Evolutionary conservation across 2,888 invertebrate genomes (phyloP).

Genomic region (Thyatira batis): DNA sequence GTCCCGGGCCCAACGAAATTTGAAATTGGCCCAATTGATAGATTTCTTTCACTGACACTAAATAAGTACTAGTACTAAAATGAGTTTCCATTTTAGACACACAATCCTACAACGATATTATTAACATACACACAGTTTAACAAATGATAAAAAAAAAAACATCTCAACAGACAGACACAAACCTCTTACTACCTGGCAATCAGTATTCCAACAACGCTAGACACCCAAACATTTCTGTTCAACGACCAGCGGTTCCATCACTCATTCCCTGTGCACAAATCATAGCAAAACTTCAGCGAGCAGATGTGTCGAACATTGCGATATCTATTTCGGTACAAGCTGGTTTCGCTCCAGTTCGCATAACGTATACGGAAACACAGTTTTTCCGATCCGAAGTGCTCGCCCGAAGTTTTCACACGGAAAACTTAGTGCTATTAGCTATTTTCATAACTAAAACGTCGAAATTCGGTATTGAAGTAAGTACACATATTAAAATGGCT

Average conservation of each 20-base stretch:
- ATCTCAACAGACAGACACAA: no score
- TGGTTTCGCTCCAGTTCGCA: background rate
- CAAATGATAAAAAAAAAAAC: no score
- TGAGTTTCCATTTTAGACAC: no score
- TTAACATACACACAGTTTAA: no score
- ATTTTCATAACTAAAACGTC: slow-evolving; percentile 14
- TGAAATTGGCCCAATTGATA: no score
- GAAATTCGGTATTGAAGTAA: slow-evolving; percentile 8
- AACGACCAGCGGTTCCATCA: slow-evolving; percentile 20
- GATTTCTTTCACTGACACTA: no score
- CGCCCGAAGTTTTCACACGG: slow-evolving; percentile 8
- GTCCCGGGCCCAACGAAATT: no score
- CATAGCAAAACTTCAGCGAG: slow-evolving; percentile 34
- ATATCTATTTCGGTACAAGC: slow-evolving; percentile 28
- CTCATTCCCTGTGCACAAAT: slow-evolving; percentile 32
- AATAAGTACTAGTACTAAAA: no score
- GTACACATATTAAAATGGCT: no score
- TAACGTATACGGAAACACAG: background rate
- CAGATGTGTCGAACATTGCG: slow-evolving; percentile 46
- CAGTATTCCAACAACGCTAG: slow-evolving; percentile 3
- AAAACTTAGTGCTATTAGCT: background rate
- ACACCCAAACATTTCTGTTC: slow-evolving; percentile 18
- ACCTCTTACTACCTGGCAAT: background rate
- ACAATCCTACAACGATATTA: no score
- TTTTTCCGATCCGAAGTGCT: slow-evolving; percentile 2